Conservation (phyloP, 2,888 invertebrate genomes). For the Aleiodes alternator region DNA sequence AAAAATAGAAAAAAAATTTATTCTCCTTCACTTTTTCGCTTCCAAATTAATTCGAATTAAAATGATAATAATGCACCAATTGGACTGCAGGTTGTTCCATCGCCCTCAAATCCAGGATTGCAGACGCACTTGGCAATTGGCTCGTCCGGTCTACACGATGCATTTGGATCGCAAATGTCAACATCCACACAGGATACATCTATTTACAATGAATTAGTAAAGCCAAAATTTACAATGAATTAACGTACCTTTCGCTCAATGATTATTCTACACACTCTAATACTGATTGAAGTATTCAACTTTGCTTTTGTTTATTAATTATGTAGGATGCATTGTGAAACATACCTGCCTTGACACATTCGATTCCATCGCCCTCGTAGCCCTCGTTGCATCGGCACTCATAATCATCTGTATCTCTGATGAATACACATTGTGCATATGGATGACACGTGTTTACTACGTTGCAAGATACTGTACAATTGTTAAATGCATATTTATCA, state of each 20-base stretch:
- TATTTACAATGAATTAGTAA: slow-evolving; percentile 56
- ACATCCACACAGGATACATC: slow-evolving; percentile 78
- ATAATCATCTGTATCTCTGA: slow-evolving; percentile 77
- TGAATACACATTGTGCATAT: slow-evolving; percentile 86
- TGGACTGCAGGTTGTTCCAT: slow-evolving; percentile 86
- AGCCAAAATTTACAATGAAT: slow-evolving; percentile 40
- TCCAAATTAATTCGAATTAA: not conserved
- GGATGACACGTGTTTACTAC: slow-evolving; percentile 87
- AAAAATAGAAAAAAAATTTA: too few species aligned
- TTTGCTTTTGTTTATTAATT: not conserved
- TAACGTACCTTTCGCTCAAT: slow-evolving; percentile 36
- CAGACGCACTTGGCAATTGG: slow-evolving; percentile 85
- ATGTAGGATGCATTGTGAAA: slow-evolving; percentile 38
- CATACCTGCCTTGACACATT: slow-evolving; percentile 80
- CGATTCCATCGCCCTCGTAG: slow-evolving; percentile 89
- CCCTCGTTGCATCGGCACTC: slow-evolving; percentile 89
- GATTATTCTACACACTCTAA: not conserved
- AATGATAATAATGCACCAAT: slow-evolving; percentile 75
- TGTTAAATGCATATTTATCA: slow-evolving; percentile 58
- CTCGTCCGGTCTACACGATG: slow-evolving; percentile 85
- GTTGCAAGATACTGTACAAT: slow-evolving; percentile 83
- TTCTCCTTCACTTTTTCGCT: too few species aligned
- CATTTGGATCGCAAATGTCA: slow-evolving; percentile 84
- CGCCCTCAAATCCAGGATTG: slow-evolving; percentile 87
- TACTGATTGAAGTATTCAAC: not conserved